Base-by-base conservation (phyloP, 2,797 vertebrate species). In the Ciconia nigra region DNA sequence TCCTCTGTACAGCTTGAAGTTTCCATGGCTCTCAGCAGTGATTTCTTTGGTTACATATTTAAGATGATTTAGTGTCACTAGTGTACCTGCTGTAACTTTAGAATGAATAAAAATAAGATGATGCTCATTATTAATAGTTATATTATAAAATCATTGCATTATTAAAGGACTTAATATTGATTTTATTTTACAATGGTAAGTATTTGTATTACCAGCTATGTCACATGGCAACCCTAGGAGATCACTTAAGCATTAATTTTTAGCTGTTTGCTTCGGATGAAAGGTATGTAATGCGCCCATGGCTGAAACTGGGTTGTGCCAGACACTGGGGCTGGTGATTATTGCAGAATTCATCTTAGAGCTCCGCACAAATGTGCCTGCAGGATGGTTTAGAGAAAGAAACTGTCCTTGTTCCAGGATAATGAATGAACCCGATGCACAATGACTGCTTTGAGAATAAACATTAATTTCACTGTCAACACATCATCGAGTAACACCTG, bases 381-480 rank as follows among this genome's bases (percentile, higher is more conserved):
- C 65, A 52, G 84, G 81, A 55, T 10, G 11, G 39, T 67, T 66
- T 51, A 71, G 61, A 83, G 71, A 92, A 78, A 83, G n/a, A 82
- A 74, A n/a, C 72, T 54, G 46, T 94, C 49, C 17, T 37, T 72
- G n/a, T 67, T 87, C 91, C 82, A 52, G 79, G 76, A 80, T 91
- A 90, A 95, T 80, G 88, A 83, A 49, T 87, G 69, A 90, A 44
- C 87, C 85, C 83, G 76, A 46, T 44, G 46, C 91, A 93, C 57
- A 94, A 71, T 65, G 84, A 41, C 65, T 57, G 89, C 83, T 90
- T 90, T 85, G 78, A 97, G 91, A 96, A 89, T 90, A 93, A 97
- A 74, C 65, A 49, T 90, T 85, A 73, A 89, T 96, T 93, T 95
- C 87, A 59, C 70, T 65, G 90, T 93, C 81, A 92, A 39, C 79